Evolutionary conservation across 2,797 vertebrate species (phyloP).

Genomic region (Brachyrhaphis roseni): DNA sequence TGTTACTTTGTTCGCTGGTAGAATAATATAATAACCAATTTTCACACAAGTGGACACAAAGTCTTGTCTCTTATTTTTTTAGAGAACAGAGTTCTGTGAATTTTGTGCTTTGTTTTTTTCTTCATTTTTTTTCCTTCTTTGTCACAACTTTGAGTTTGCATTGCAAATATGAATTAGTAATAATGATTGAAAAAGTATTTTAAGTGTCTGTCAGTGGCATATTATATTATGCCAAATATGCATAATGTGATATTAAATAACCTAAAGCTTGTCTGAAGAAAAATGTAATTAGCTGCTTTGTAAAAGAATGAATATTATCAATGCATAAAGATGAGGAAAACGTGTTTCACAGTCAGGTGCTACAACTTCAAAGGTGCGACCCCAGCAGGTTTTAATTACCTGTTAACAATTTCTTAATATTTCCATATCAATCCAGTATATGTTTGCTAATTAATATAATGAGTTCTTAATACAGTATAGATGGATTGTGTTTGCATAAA

Average conservation of each 20-base stretch:
- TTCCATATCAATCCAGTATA: neutral
- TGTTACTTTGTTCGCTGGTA: constrained; percentile 29
- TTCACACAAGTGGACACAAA: constrained; percentile 11
- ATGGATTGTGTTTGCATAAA: neutral
- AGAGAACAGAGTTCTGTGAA: neutral
- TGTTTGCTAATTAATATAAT: neutral
- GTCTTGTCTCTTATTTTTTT: constrained; percentile 7
- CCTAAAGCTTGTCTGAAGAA: neutral
- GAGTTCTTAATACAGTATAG: neutral
- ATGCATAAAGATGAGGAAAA: neutral
- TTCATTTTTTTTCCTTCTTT: neutral
- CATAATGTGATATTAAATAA: too few species aligned
- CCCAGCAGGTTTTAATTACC: neutral
- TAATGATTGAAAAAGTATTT: neutral
- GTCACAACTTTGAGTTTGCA: constrained; percentile 1
- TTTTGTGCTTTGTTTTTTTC: neutral
- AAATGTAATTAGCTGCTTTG: neutral
- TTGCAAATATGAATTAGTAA: neutral
- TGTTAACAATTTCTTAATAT: neutral
- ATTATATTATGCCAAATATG: neutral
- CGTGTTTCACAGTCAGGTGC: neutral
- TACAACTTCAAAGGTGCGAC: neutral
- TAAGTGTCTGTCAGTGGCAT: neutral
- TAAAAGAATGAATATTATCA: neutral
- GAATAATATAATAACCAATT: constrained; percentile 18